Evolutionary conservation across 2,113 vertebrate genomes (phyloP).

Genomic region (Brachyhypopomus occidentalis): DNA sequence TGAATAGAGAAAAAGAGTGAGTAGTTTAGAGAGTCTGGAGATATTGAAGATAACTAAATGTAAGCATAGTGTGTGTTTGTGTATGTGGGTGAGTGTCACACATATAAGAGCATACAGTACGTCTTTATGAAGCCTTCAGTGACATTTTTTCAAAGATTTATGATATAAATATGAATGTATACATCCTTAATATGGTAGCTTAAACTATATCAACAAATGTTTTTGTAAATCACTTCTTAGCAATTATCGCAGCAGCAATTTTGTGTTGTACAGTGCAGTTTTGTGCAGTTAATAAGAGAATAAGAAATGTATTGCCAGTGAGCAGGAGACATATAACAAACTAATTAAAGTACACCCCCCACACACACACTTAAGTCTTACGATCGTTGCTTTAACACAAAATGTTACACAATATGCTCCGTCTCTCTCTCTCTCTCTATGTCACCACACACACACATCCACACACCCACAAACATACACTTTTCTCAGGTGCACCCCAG

Average conservation of each 20-base stretch:
- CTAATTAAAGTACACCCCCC: too few relatives aligned
- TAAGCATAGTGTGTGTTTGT: background rate
- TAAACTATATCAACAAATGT: too few relatives aligned
- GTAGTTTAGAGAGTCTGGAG: slow-evolving; percentile 22
- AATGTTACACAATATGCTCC: background rate
- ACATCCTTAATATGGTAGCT: too few relatives aligned
- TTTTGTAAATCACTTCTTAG: too few relatives aligned
- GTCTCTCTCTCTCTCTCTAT: background rate
- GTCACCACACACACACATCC: too few relatives aligned
- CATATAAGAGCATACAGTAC: background rate
- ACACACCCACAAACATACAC: too few relatives aligned
- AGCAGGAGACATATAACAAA: too few relatives aligned
- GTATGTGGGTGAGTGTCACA: background rate
- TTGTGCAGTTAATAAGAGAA: too few relatives aligned
- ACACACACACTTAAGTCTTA: background rate
- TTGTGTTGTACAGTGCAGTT: too few relatives aligned
- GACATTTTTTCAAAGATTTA: background rate
- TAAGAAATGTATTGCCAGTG: too few relatives aligned
- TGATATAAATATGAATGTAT: background rate
- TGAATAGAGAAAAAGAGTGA: background rate
- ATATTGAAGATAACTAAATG: slow-evolving; percentile 1
- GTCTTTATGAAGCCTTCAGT: background rate
- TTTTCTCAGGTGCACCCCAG: background rate
- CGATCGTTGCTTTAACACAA: background rate
- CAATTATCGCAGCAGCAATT: too few relatives aligned